Conservation (phyloP, 1,140 invertebrate genomes). For the Brachionus asplanchnoidis region DNA sequence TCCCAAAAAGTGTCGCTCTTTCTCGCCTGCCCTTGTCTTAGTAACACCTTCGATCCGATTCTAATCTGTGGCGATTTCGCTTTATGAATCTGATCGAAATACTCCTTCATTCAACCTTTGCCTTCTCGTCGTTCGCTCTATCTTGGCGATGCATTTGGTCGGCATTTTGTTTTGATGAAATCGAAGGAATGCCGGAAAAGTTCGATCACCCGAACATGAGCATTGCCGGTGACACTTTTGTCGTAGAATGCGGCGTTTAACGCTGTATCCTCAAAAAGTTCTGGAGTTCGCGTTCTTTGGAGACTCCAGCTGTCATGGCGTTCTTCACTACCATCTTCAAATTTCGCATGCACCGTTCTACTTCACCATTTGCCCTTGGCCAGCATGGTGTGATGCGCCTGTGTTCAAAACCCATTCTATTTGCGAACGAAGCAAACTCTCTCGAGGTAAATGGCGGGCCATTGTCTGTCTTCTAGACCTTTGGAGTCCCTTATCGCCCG, state of each 20-base stretch:
- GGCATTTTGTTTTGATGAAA: not conserved
- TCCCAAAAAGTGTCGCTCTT: not conserved
- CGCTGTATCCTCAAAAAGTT: no score
- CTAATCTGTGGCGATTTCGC: not conserved
- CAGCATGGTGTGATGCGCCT: slow-evolving; percentile 40
- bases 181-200: not conserved
- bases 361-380: slow-evolving; percentile 44
- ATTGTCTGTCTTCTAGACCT: not conserved
- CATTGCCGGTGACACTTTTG: no score
- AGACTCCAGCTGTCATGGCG: no score
- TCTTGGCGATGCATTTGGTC: not conserved
- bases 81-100: not conserved
- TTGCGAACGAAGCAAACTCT: slow-evolving; percentile 42
- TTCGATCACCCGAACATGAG: not conserved
- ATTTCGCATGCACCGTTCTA: slow-evolving; percentile 39
- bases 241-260: no score
- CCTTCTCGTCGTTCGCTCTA: not conserved
- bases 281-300: no score
- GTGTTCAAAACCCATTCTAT: slow-evolving; percentile 41
- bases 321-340: not conserved
- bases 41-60: not conserved
- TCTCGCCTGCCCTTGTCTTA: not conserved
- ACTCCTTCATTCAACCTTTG: not conserved
- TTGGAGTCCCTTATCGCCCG: not conserved
- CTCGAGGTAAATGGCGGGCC: not conserved